Percentiles rank a stretch among this genome's conserved stretches.
Evolutionary conservation across 2,888 invertebrate genomes (phyloP).

Genomic region (Thera obeliscata): DNA sequence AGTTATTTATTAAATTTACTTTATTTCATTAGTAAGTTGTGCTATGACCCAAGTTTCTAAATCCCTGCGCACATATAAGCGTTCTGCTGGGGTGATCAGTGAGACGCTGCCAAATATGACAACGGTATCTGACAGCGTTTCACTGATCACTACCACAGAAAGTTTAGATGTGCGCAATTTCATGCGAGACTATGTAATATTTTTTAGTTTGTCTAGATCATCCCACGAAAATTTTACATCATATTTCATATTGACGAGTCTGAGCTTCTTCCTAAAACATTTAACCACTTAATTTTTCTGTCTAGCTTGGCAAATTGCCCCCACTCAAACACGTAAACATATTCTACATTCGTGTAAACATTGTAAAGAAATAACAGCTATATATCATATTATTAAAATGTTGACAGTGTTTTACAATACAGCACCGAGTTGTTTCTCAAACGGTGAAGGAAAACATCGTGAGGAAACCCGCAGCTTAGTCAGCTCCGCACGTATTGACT

Average conservation of each 20-base stretch:
- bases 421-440: constrained; percentile 42
- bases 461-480: no score
- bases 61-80: no score
- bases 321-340: constrained; percentile 11
- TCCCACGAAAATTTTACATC: not conserved
- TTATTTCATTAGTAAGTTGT: no score
- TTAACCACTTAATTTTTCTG: constrained; percentile 7
- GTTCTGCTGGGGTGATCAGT: no score
- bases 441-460: no score
- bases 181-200: not conserved
- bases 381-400: constrained; percentile 44
- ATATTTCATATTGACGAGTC: not conserved
- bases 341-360: constrained; percentile 15
- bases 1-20: no score
- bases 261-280: constrained; percentile 6
- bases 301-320: constrained; percentile 18
- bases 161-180: no score
- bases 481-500: no score
- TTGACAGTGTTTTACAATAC: constrained; percentile 45
- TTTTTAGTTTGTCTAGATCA: not conserved
- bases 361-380: constrained; percentile 31
- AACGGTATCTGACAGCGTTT: no score
- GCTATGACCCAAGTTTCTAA: no score
- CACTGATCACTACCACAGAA: no score
- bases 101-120: no score